Conservation (phyloP, 2,797 vertebrate species). For the Peromyscus nudipes region DNA sequence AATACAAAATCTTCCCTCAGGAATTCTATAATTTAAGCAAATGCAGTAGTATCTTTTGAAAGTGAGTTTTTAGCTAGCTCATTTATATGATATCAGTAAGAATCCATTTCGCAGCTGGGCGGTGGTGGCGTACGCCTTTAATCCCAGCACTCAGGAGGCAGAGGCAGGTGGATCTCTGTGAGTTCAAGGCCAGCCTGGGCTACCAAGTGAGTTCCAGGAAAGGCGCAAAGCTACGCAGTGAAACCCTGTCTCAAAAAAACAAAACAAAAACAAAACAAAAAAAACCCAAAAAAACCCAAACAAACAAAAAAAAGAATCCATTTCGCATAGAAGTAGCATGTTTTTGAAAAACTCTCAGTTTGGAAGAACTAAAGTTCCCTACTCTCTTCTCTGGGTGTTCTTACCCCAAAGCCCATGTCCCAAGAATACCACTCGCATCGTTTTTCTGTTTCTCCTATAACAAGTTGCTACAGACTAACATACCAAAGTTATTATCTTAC, state of each 20-base stretch:
- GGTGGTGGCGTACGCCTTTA: too few relatives aligned
- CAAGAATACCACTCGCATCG: background rate
- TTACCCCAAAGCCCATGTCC: background rate
- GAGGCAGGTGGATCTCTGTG: too few relatives aligned
- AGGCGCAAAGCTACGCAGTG: too few relatives aligned
- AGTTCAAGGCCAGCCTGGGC: too few relatives aligned
- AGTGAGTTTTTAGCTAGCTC: slow-evolving; percentile 32
- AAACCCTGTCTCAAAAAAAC: too few relatives aligned
- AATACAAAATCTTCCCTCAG: background rate
- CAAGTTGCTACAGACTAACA: background rate
- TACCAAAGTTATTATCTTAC: background rate
- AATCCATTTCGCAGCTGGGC: background rate
- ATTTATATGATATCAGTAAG: slow-evolving; percentile 7
- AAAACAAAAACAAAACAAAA: too few relatives aligned
- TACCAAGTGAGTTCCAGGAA: too few relatives aligned
- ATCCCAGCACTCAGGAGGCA: too few relatives aligned
- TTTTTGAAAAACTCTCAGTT: background rate
- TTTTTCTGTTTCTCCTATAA: background rate
- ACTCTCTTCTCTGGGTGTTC: background rate
- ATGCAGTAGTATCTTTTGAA: slow-evolving; percentile 40
- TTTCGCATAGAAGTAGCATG: background rate
- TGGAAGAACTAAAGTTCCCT: background rate
- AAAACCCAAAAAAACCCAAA: too few relatives aligned
- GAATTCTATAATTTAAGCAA: slow-evolving; percentile 40
- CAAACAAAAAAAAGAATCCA: too few relatives aligned